A percentile compares a stretch with the other conserved stretches of the same genome.
Evolutionary conservation across 2,797 vertebrate species (phyloP).

Genomic region (Melanotaenia pygmaea): DNA sequence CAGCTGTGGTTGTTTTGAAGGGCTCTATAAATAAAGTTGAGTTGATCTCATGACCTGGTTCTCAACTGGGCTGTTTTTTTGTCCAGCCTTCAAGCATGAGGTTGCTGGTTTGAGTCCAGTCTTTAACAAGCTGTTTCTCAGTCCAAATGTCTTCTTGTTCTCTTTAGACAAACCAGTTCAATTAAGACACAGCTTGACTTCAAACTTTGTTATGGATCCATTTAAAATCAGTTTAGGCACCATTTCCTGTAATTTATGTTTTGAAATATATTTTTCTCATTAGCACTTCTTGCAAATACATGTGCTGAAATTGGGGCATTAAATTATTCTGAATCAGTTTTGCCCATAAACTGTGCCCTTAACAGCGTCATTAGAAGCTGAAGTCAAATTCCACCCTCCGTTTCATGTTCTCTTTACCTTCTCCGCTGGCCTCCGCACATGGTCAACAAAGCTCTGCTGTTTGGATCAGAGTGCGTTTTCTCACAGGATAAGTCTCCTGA

Average conservation of each 20-base stretch:
- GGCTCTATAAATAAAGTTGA: too few species aligned
- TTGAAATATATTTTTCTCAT: neutral
- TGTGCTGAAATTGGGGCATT: neutral
- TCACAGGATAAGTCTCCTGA: conserved; percentile 67
- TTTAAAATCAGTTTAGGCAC: neutral
- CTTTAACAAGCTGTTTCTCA: too few species aligned
- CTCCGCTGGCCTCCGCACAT: conserved; percentile 30
- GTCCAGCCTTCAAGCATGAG: too few species aligned
- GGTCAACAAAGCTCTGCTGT: conserved; percentile 56
- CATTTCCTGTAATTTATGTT: neutral
- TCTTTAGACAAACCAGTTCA: neutral
- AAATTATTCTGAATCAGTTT: conserved; percentile 1
- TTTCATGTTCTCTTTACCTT: conserved; percentile 13
- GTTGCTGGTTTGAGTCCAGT: too few species aligned
- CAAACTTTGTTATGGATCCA: neutral
- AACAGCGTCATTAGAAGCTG: conserved; percentile 37
- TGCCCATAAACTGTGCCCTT: conserved; percentile 48
- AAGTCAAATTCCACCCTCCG: conserved; percentile 24
- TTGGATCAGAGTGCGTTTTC: conserved; percentile 50
- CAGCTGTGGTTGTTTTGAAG: too few species aligned
- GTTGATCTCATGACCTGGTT: too few species aligned
- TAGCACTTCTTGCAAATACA: neutral
- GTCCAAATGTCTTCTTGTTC: neutral
- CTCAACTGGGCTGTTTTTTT: too few species aligned
- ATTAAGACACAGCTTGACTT: neutral